These are phyloP conservation scores for Dunckerocampus dactyliophorus DNA, from an alignment of 2,113 vertebrate genomes.

Conservation along the genomic window DNA sequence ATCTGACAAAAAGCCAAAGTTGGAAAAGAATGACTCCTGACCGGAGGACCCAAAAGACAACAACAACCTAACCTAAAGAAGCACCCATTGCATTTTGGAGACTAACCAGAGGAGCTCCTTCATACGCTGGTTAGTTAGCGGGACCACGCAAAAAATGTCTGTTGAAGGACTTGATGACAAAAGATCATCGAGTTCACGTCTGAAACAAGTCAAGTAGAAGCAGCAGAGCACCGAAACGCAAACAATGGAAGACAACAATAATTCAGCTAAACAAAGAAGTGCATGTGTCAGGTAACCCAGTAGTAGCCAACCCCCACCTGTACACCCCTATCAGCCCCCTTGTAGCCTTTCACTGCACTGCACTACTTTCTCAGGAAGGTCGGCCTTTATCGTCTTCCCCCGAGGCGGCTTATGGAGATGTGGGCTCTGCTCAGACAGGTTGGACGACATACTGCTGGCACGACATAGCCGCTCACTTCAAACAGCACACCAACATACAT, in stretches of 20 bases:
- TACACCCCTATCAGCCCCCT: background rate
- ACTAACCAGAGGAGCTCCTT: no score
- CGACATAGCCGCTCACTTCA: conserved; percentile 19
- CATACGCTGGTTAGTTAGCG: no score
- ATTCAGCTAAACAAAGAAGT: background rate
- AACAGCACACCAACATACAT: conserved; percentile 21
- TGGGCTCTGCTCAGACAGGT: conserved; percentile 64
- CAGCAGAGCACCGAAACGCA: background rate
- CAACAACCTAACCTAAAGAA: no score
- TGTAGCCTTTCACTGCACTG: background rate
- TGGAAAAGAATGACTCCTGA: no score
- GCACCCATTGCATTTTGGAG: no score
- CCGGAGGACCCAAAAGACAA: no score
- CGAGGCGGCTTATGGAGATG: conserved; percentile 31
- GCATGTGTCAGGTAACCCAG: background rate
- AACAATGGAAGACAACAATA: background rate
- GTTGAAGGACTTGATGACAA: no score
- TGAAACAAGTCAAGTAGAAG: no score
- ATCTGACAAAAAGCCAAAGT: no score
- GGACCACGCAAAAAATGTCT: no score
- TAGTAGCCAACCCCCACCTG: background rate
- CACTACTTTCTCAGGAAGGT: conserved; percentile 42
- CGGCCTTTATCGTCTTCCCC: conserved; percentile 33
- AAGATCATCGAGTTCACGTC: background rate
- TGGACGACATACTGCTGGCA: conserved; percentile 51